These are phyloP conservation scores for Zenarchopterus dispar DNA, from an alignment of 2,797 vertebrate species.

Conservation along the genomic window DNA sequence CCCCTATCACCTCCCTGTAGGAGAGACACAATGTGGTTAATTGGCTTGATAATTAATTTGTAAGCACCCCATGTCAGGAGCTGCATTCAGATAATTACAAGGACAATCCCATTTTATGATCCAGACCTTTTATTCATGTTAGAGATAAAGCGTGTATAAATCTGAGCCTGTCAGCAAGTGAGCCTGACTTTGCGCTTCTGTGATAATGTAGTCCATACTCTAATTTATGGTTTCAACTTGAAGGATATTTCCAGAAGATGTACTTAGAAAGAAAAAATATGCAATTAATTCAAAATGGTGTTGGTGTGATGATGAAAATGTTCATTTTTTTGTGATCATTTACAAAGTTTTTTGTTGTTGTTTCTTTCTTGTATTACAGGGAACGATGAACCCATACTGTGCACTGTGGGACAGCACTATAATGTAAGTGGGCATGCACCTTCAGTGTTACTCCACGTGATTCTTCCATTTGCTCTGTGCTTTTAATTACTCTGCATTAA, in stretches of 20 bases:
- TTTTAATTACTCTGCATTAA: too few species aligned
- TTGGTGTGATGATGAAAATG: slow-evolving; percentile 25
- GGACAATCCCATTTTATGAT: slow-evolving; percentile 70
- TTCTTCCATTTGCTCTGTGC: not conserved
- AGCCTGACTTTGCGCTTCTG: not conserved
- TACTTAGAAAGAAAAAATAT: slow-evolving; percentile 29
- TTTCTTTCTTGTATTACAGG: slow-evolving; percentile 83
- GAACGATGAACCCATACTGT: slow-evolving; percentile 95
- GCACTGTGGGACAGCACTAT: slow-evolving; percentile 94
- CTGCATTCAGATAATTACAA: slow-evolving; percentile 70
- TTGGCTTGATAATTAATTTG: slow-evolving; percentile 81
- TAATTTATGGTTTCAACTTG: slow-evolving; percentile 13
- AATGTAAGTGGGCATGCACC: slow-evolving; percentile 88
- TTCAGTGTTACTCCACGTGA: slow-evolving; percentile 1
- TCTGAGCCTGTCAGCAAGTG: slow-evolving; percentile 39
- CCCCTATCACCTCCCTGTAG: slow-evolving; percentile 57
- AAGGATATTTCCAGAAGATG: slow-evolving; percentile 19
- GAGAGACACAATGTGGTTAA: slow-evolving; percentile 71
- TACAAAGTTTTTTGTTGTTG: slow-evolving; percentile 39
- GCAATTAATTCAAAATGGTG: slow-evolving; percentile 40
- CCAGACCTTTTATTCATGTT: slow-evolving; percentile 55
- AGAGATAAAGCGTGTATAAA: slow-evolving; percentile 55
- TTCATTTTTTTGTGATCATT: slow-evolving; percentile 29
- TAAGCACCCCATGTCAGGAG: slow-evolving; percentile 52
- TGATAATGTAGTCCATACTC: slow-evolving; percentile 1